Evolutionary conservation across 2,888 invertebrate species (phyloP), one percentile per base, ranked within the genome.

Genomic region (Podabrus alpinus): DNA sequence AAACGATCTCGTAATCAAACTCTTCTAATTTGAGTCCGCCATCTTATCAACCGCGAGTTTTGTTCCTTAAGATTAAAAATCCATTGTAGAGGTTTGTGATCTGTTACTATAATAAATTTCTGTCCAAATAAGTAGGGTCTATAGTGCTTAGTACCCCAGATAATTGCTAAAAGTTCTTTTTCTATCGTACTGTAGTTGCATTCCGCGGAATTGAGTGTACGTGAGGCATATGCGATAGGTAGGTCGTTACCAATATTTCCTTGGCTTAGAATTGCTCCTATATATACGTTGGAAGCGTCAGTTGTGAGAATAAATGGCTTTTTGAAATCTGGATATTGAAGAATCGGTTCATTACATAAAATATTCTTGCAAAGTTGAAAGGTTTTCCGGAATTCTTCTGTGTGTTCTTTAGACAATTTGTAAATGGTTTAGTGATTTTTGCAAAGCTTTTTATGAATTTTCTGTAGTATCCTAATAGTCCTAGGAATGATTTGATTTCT

Each of bases 81-180:
- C 84, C 85, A 87, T 3, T 78, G 80, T 3, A 87, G 70, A 1
- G 85, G 85, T 69, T 83, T 79, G 73, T 87, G 87, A 69, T 88
- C 87, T 0, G 86, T 87, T 3, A 84, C 81, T 0, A 88, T 85
- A 0, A 74, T 82, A 45, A 88, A 87, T 71, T 82, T 80, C 21
- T 78, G 79, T 9, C 83, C 84, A 60, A 79, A 81, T 9, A 84
- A 59, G 72, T 84, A 84, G 3, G 81, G 80, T 66, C 82, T 67
- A 69, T 83, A 84, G 69, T 82, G 75, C 71, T 82, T 80, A 1
- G 73, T 71, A 0, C 81, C 81, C 79, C 81, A 83, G 9, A 83
- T 76, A 3, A 84, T 77, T 0, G 81, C 82, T 16, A 83, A 64
- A 1, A 83, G 69, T 80, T 84, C 83, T 21, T 80, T 79, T 72